Evolutionary conservation across 2,888 invertebrate genomes (phyloP).

Genomic region (Alviniconcha strummeri): DNA sequence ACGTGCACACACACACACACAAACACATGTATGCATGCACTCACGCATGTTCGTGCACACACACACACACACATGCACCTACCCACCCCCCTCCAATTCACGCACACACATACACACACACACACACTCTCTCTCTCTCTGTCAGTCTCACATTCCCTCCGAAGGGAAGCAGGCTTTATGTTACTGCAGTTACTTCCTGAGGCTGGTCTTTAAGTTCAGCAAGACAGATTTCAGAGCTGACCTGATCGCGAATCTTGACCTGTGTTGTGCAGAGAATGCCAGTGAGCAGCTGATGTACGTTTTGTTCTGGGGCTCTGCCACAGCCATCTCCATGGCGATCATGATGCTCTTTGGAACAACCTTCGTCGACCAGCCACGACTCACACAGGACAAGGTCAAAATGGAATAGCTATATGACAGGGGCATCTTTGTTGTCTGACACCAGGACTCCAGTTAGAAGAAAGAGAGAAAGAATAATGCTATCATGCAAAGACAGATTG

Average conservation of each 20-base stretch:
- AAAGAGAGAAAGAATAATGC: not conserved
- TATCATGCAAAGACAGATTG: not conserved
- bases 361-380: constrained; percentile 92
- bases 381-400: constrained; percentile 69
- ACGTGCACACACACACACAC: not conserved
- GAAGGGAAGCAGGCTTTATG: too few relatives aligned
- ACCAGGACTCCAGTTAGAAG: constrained; percentile 27
- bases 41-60: not conserved
- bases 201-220: too few relatives aligned
- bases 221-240: too few relatives aligned
- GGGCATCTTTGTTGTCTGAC: constrained; percentile 44
- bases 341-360: constrained; percentile 93
- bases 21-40: too few relatives aligned
- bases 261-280: constrained; percentile 75
- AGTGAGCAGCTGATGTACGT: constrained; percentile 83
- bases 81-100: not conserved
- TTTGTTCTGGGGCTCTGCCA: constrained; percentile 95
- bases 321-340: constrained; percentile 84
- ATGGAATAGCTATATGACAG: constrained; percentile 65
- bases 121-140: not conserved
- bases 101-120: constrained; percentile 5
- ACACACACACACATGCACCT: not conserved
- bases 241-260: too few relatives aligned
- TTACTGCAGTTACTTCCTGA: too few relatives aligned
- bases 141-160: too few relatives aligned